Evolutionary conservation across 2,113 vertebrate genomes (phyloP).

Genomic region (Anguilla japonica): DNA sequence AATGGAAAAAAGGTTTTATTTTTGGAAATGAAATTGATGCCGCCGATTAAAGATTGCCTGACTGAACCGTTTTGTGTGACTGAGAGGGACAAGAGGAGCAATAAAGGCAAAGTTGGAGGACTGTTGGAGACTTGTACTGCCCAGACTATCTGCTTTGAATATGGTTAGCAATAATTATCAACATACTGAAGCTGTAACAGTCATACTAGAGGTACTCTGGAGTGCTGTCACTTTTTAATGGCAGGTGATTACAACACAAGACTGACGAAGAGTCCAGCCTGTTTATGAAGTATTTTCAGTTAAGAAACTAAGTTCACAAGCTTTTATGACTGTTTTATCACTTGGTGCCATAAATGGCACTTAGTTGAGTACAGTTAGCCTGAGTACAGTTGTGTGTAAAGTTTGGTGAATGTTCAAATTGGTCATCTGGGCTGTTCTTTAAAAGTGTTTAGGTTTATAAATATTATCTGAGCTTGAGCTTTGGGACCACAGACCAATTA

Average conservation of each 20-base stretch:
- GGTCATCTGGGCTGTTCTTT: background rate
- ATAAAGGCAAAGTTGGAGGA: background rate
- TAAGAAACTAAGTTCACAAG: background rate
- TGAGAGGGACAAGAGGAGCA: background rate
- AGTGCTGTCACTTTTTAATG: background rate
- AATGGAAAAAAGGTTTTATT: background rate
- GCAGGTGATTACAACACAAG: background rate
- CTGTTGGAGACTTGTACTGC: background rate
- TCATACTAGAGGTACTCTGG: background rate
- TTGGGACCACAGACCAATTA: background rate
- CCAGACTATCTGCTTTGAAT: background rate
- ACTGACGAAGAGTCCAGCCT: background rate
- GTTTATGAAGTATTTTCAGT: too few relatives aligned
- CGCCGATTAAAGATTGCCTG: background rate
- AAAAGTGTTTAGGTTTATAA: background rate
- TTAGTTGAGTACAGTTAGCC: background rate
- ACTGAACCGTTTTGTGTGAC: background rate
- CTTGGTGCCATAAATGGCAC: background rate
- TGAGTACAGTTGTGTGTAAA: background rate
- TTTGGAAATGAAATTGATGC: background rate
- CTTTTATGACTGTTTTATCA: background rate
- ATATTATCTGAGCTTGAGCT: background rate
- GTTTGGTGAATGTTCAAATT: background rate
- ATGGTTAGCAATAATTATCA: background rate
- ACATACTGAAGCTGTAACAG: background rate